Base-by-base conservation (phyloP, 2,113 vertebrate species). In the Okapia johnstoni region DNA sequence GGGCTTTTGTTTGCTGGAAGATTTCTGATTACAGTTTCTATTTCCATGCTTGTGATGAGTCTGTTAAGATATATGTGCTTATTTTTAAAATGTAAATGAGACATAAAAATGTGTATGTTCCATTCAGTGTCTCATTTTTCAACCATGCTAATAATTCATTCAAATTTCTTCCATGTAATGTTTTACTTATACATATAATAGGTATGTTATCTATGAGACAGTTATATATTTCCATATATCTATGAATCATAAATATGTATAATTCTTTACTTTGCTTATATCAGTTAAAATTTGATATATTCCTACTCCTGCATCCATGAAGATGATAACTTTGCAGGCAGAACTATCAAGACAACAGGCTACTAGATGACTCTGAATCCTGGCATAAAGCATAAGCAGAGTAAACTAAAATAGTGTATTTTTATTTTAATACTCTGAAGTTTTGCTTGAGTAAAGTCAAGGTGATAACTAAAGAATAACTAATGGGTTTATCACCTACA, bases 41-140 rank as follows among this genome's bases (percentile, higher is more conserved):
- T 70, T 70, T 70, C 66, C 0, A 0, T 70, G n/a, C 66, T 70
- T 40, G 19, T 12, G n/a, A 40, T 70, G n/a, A 70, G n/a, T 40
- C 66, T 40, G 9, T 70, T 40, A 70, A 60, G 30, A 81, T 80
- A 46, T 16, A 58, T 80, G n/a, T 63, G n/a, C 50, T 83, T 50
- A 36, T n/a, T 88, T 70, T 88, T 36, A 36, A 81, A 76, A 60
- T 5, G 1, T 60, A 86, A 60, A 70, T 50, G 52, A 63, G 26
- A 57, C 16, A 58, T 86, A 88, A 15, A 88, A 48, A 52, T 66
- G 57, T 30, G 16, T 33, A 33, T 8, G 10, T 14, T 15, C 2
- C 5, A 14, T 84, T 43, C 6, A 73, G 1, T 52, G 50, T n/a
- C 52, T 94, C 7, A 50, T 46, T 30, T 60, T 90, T 43, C 28